Evolutionary conservation across 2,888 invertebrate genomes (phyloP), one percentile per base, ranked within the genome.

Genomic region (Ernsta delagoae): DNA sequence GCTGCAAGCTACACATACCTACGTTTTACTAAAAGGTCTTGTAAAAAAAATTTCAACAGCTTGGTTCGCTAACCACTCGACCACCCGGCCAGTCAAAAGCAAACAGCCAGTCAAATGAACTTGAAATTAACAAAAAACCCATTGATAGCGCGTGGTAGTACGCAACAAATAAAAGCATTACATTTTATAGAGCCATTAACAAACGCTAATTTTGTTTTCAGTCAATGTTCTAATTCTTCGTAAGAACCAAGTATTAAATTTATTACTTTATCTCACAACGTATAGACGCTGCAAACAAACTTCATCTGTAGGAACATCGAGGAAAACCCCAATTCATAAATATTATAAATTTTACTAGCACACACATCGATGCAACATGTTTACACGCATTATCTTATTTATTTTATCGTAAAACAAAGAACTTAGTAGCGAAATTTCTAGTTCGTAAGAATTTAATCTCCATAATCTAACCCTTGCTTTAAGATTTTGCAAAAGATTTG

Each of bases 281-380:
- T 63, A 41, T 36, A 36, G 36, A 5, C 11, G 5, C 16, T 45
- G 45, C 56, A 56, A 64, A 45, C 43, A 43, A 11, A 4, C 9
- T 8, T 6, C 54, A 12, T 9, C 56, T 7, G 39, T 39, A 31
- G 1, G 7, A 7, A n/a, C 12, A 24, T 5, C 9, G 54, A 50
- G 64, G 64, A 41, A 64, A 64, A 64, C 43, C 64, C 64, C 56
- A 43, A 31, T 31, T 11, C 54, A 54, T 41, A 63, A 63, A 63
- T 54, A 64, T 57, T 45, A 31, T 64, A 57, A 64, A 64, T 39
- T 41, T 54, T 31, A 24, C 39, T 41, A 53, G 48, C 4, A 43
- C 41, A 41, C 24, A 31, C 43, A 54, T 36, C 43, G n/a, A 39
- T 39, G 39, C 50, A 48, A 36, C 11, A 31, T 43, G 8, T 45